Base-by-base conservation (phyloP, 2,888 invertebrate genomes). In the Meiosimyza decipiens region DNA sequence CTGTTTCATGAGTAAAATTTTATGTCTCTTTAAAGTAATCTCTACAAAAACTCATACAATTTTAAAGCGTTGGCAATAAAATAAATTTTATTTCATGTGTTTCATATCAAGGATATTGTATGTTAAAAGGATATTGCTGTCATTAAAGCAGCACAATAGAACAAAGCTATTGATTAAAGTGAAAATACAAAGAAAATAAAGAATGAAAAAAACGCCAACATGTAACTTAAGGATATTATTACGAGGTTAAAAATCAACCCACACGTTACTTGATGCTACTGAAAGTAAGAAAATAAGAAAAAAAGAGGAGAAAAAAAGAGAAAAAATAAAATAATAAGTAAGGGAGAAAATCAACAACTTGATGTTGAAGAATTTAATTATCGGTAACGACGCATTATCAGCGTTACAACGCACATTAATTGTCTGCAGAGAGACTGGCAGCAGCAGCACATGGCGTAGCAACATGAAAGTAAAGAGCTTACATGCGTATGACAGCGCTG, bases 11-110 rank as follows among this genome's bases (percentile, higher is more conserved):
- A 2, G 13, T 6, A 50, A 49, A 16, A 9, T 16, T 5, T 6
- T 3, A 16, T 47, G 22, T 1, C n/a, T 18, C n/a, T 55, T n/a
- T 55, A 3, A 16, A 18, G 9, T n/a, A 22, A 55, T 18, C 11
- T 18, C 1, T 3, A 55, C 6, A 11, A 55, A 18, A 49, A 7
- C 63, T 9, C 16, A 15, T 4, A 16, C 11, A 50, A 51, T 51
- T 66, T 40, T 66, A 22, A 66, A 54, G 40, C 54, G 33, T 54
- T 6, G 6, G 18, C 54, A 55, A 40, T 66, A n/a, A 66, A 66
- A 66, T 40, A 28, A n/a, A 47, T 63, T 15, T 47, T 22, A 22
- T 63, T 63, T 1, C n/a, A 51, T 12, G 18, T 65, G 49, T 49
- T 55, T 18, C 22, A 55, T 16, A n/a, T 18, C 55, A 18, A 11